Conservation (phyloP, 2,113 vertebrate genomes). For the Dolichotis patagonum region DNA sequence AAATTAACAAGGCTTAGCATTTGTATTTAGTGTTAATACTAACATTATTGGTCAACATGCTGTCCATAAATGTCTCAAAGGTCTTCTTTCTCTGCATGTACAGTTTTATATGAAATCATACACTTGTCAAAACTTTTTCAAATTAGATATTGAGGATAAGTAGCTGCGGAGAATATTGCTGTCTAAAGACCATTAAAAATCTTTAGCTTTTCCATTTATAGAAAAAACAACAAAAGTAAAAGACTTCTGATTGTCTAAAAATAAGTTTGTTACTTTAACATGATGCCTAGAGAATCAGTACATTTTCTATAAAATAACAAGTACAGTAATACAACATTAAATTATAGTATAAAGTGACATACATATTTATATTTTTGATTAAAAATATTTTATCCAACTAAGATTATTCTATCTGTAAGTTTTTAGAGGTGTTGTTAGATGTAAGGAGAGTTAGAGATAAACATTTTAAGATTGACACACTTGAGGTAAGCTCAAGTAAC, state of each 20-base stretch:
- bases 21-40: not conserved
- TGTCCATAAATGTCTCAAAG: not conserved
- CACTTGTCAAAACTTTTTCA: not conserved
- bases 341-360: not conserved
- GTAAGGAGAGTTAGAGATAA: not conserved
- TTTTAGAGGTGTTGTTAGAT: not conserved
- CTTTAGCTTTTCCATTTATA: not conserved
- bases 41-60: not conserved
- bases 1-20: not conserved
- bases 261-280: not conserved
- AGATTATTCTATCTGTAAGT: not conserved
- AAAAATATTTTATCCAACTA: not conserved
- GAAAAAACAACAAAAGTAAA: not conserved
- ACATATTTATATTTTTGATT: not conserved
- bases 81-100: not conserved
- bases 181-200: not conserved
- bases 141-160: not conserved
- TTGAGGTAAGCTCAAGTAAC: slow-evolving; percentile 34
- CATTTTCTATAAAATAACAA: not conserved
- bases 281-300: not conserved
- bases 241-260: not conserved
- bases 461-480: slow-evolving; percentile 31
- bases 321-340: not conserved
- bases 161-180: not conserved
- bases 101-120: not conserved